Conservation (phyloP, 1,140 invertebrate genomes). For the Drosophila pandora region DNA sequence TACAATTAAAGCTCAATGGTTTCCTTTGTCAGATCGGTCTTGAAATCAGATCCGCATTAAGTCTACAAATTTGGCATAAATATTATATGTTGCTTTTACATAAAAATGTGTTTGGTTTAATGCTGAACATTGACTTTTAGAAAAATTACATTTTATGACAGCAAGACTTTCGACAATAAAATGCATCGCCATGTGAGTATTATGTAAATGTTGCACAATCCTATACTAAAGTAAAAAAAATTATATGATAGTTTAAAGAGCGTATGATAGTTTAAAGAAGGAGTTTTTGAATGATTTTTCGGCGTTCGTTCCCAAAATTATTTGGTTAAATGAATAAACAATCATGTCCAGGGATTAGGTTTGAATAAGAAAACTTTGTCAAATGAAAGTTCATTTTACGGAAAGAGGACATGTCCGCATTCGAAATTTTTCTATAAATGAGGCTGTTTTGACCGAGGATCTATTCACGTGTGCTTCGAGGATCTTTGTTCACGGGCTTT, state of each 20-base stretch:
- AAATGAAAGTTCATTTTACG: conserved; percentile 48
- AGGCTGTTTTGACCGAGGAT: not conserved
- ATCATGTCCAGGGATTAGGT: conserved; percentile 5
- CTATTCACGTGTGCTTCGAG: conserved; percentile 15
- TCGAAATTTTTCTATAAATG: conserved; percentile 4
- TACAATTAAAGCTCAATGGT: not conserved
- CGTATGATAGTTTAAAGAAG: no score
- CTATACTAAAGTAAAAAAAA: no score
- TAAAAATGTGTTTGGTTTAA: not conserved
- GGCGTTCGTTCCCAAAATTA: conserved; percentile 15
- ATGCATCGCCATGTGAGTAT: conserved; percentile 18
- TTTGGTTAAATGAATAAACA: conserved; percentile 42
- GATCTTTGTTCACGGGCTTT: conserved; percentile 25
- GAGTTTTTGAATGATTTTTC: no score
- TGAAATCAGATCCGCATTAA: no score
- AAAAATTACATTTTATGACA: not conserved
- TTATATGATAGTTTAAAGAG: no score
- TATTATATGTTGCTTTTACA: no score
- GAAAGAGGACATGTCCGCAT: conserved; percentile 22
- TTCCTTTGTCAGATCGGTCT: not conserved
- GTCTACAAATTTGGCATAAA: not conserved
- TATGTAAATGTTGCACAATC: conserved; percentile 34
- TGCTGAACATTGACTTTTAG: conserved; percentile 16
- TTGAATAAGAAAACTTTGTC: conserved; percentile 1
- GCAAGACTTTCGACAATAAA: conserved; percentile 9